A percentile compares a stretch with the other conserved stretches of the same genome.
These are phyloP conservation scores for Amblyteles armatorius DNA, from an alignment of 2,888 invertebrate genomes.

Conservation along the genomic window DNA sequence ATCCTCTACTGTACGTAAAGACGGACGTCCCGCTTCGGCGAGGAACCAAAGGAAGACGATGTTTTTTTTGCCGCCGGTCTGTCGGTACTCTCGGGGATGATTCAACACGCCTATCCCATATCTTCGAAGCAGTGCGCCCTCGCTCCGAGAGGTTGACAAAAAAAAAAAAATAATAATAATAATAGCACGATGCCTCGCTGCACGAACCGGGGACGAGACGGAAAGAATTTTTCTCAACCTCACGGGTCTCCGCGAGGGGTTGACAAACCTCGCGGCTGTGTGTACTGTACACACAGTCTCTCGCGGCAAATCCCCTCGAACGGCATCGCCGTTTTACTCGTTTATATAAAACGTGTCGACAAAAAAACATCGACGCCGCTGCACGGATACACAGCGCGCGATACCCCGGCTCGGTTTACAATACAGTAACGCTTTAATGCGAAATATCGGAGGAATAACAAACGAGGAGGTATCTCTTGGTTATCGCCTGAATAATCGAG, in stretches of 20 bases:
- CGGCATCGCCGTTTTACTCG: too few relatives aligned
- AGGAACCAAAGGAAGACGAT: conserved; percentile 24
- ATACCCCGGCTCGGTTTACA: background rate
- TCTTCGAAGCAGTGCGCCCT: conserved; percentile 25
- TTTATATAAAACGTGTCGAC: too few relatives aligned
- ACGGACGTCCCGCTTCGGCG: background rate
- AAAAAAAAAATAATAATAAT: background rate
- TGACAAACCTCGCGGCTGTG: background rate
- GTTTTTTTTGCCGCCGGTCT: conserved; percentile 32
- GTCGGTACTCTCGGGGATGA: conserved; percentile 38
- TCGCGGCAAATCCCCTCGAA: too few relatives aligned
- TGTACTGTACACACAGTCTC: too few relatives aligned
- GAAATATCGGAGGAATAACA: background rate
- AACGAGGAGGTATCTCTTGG: background rate
- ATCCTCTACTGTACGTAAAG: background rate
- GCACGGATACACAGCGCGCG: background rate
- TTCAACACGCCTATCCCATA: conserved; percentile 38
- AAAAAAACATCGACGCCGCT: background rate
- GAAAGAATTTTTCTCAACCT: background rate
- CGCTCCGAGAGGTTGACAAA: conserved; percentile 25
- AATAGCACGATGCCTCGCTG: conserved; percentile 11
- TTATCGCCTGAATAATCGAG: conserved; percentile 15
- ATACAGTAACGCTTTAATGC: background rate
- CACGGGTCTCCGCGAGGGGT: background rate
- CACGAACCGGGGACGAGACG: background rate